Evolutionary conservation across 2,113 vertebrate species (phyloP).

Genomic region (Centropus bengalensis): DNA sequence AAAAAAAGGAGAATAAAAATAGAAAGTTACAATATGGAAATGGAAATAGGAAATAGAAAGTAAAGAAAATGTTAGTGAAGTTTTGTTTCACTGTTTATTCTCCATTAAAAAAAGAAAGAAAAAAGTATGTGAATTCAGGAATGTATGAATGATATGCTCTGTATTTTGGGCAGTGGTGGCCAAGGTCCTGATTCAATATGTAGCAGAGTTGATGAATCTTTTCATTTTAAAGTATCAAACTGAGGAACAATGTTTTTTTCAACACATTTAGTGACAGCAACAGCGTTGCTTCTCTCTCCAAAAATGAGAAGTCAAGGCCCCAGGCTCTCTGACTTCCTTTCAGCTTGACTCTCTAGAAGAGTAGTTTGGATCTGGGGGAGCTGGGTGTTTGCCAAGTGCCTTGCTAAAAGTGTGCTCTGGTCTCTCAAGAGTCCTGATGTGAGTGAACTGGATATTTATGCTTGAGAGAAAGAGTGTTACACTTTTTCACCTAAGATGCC

Average conservation of each 20-base stretch:
- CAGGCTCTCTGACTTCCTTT: not conserved
- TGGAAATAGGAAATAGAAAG: not conserved
- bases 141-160: not conserved
- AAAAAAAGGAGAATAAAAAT: not conserved
- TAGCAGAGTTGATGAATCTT: slow-evolving; percentile 32
- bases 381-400: not conserved
- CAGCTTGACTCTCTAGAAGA: not conserved
- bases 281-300: not conserved
- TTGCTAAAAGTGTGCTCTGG: not conserved
- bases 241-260: not conserved
- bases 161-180: not conserved
- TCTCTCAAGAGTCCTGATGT: not conserved
- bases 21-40: not conserved
- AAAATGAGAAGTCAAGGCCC: not conserved
- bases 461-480: not conserved
- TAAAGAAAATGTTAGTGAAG: not conserved
- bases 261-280: not conserved
- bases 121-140: not conserved
- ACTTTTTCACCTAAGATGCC: not conserved
- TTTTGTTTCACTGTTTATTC: not conserved
- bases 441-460: not conserved
- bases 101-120: not conserved
- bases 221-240: slow-evolving; percentile 2
- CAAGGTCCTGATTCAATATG: slow-evolving; percentile 36
- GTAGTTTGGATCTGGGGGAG: not conserved